A percentile compares a stretch with the other conserved stretches of the same genome.
Evolutionary conservation across 2,797 vertebrate species (phyloP).

Genomic region (Monodelphis domestica): DNA sequence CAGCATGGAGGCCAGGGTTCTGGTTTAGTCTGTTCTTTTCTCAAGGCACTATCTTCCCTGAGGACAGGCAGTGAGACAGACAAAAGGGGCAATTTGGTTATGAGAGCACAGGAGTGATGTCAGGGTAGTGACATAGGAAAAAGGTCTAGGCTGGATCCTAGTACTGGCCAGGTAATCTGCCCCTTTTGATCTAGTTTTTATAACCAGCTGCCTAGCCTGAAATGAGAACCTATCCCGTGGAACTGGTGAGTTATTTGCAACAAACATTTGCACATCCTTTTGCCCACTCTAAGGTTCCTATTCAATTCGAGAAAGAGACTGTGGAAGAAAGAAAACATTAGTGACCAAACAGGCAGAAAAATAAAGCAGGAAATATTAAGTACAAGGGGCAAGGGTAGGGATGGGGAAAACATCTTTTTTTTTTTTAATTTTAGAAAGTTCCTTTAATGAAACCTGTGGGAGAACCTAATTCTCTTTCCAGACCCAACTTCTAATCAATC

Average conservation of each 20-base stretch:
- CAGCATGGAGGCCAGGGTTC: background rate
- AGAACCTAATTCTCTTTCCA: slow-evolving; percentile 76
- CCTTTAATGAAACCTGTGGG: slow-evolving; percentile 76
- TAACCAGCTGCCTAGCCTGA: slow-evolving; percentile 20
- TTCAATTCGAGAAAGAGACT: slow-evolving; percentile 21
- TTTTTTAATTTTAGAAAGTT: slow-evolving; percentile 69
- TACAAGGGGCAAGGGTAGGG: slow-evolving; percentile 29
- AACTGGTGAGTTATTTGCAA: slow-evolving; percentile 6
- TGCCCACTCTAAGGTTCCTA: background rate
- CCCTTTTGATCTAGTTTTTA: slow-evolving; percentile 31
- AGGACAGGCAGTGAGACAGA: background rate
- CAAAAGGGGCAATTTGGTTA: slow-evolving; percentile 9
- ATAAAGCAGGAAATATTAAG: slow-evolving; percentile 24
- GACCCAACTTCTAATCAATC: slow-evolving; percentile 76
- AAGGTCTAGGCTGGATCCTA: background rate
- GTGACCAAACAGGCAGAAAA: background rate
- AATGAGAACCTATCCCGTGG: slow-evolving; percentile 18
- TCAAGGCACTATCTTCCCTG: background rate
- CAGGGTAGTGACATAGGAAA: background rate
- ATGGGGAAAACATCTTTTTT: slow-evolving; percentile 47
- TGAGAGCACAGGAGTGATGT: background rate
- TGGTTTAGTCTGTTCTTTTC: background rate
- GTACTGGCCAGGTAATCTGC: background rate
- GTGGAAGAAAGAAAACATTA: slow-evolving; percentile 31
- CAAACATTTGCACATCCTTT: slow-evolving; percentile 6